These are phyloP conservation scores for Melanotaenia maccullochi DNA, from an alignment of 2,797 vertebrate species.

Conservation along the genomic window DNA sequence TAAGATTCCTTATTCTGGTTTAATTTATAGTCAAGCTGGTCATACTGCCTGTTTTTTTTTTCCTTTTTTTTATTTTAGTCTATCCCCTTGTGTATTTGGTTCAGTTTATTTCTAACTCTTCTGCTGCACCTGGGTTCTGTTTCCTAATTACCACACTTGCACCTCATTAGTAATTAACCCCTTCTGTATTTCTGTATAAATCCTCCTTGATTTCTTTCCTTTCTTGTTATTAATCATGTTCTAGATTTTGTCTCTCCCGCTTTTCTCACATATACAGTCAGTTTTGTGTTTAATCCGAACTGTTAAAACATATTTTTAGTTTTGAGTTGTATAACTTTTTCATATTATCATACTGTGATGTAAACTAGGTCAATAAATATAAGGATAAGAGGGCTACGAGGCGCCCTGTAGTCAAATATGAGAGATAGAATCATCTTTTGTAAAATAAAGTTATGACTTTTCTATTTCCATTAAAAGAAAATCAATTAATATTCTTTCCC, in stretches of 20 bases:
- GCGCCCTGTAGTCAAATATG: no score
- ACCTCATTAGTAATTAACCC: neutral
- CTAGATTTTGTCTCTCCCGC: neutral
- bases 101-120: neutral
- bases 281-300: neutral
- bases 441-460: neutral
- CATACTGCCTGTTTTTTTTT: neutral
- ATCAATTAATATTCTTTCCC: neutral
- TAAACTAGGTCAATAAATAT: neutral
- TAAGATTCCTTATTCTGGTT: neutral
- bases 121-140: neutral
- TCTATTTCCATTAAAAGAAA: neutral
- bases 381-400: neutral
- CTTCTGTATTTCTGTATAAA: neutral
- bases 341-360: neutral
- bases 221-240: neutral
- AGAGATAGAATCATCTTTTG: neutral
- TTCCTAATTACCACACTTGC: neutral
- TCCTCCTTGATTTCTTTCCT: neutral
- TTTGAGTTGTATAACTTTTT: neutral
- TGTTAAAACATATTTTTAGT: no score
- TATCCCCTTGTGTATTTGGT: neutral
- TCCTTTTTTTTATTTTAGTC: neutral
- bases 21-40: neutral
- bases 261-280: neutral